Conservation (phyloP, 2,888 invertebrate species). For the Clunio marinus region DNA sequence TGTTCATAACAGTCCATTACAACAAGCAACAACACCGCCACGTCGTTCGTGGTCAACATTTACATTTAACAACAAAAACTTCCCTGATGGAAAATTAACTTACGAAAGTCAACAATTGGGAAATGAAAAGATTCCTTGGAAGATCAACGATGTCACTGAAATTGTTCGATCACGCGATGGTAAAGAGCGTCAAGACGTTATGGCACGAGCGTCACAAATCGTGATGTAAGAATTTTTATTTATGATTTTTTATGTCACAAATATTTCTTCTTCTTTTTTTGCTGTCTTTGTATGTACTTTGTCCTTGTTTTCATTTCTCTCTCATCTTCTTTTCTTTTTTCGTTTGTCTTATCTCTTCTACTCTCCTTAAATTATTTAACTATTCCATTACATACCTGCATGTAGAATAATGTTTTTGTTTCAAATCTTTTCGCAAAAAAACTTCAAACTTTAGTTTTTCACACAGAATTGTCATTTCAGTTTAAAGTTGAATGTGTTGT, state of each 20-base stretch:
- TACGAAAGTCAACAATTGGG: slow-evolving; percentile 43
- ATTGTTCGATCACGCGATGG: slow-evolving; percentile 42
- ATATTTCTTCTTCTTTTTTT: slow-evolving; percentile 27
- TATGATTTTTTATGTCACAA: slow-evolving; percentile 11
- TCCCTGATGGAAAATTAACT: slow-evolving; percentile 44
- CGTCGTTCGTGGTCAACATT: slow-evolving; percentile 44
- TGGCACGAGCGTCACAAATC: slow-evolving; percentile 81
- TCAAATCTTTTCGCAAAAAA: slow-evolving; percentile 33
- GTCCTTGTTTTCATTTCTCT: slow-evolving; percentile 30
- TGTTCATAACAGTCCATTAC: slow-evolving; percentile 40
- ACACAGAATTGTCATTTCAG: too few species aligned
- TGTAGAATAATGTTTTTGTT: slow-evolving; percentile 7
- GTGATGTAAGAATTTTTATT: slow-evolving; percentile 67
- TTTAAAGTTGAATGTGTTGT: slow-evolving; percentile 35
- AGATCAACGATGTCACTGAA: slow-evolving; percentile 44
- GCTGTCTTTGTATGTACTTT: too few species aligned
- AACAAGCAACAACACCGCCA: slow-evolving; percentile 42
- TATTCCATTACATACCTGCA: slow-evolving; percentile 3
- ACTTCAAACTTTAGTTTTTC: background rate
- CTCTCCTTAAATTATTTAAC: slow-evolving; percentile 47
- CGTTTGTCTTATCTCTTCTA: slow-evolving; percentile 11
- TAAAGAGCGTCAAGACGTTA: slow-evolving; percentile 56
- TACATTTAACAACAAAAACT: slow-evolving; percentile 45
- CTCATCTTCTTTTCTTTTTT: background rate
- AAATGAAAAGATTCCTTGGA: slow-evolving; percentile 43